phyloP scores from a whole-genome alignment of 2,797 vertebrate genomes.

The Leuciscus waleckii region DNA sequence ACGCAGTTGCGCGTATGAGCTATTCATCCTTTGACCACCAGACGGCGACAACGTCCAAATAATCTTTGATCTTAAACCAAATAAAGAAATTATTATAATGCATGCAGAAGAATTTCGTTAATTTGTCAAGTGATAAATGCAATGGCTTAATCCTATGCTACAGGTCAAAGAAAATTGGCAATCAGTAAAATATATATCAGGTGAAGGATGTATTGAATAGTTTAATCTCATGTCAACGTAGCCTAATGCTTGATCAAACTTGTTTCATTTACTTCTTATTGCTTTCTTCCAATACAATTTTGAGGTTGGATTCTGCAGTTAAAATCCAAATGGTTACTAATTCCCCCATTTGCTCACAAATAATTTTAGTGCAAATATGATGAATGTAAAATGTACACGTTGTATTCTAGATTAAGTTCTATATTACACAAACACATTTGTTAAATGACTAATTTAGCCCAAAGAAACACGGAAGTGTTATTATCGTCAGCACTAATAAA shows the following conservation, averaged over 20 bases:
- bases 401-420: no score
- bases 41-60: neutral
- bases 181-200: slow-evolving; percentile 6
- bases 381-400: neutral
- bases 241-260: neutral
- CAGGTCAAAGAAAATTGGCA: no score
- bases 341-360: neutral
- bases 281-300: neutral
- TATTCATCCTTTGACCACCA: neutral
- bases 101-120: neutral
- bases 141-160: neutral
- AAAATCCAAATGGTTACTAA: neutral
- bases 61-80: neutral
- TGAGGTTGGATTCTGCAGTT: neutral
- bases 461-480: neutral
- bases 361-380: no score
- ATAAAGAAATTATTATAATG: neutral
- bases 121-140: neutral
- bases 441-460: neutral
- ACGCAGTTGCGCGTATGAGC: no score
- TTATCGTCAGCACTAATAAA: neutral
- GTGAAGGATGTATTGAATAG: neutral
- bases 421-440: no score
- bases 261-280: neutral
- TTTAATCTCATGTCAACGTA: neutral